Percentiles rank a stretch among this genome's conserved stretches.
These are phyloP conservation scores for Agriotes lineatus DNA, from an alignment of 2,888 invertebrate species.

Conservation along the genomic window DNA sequence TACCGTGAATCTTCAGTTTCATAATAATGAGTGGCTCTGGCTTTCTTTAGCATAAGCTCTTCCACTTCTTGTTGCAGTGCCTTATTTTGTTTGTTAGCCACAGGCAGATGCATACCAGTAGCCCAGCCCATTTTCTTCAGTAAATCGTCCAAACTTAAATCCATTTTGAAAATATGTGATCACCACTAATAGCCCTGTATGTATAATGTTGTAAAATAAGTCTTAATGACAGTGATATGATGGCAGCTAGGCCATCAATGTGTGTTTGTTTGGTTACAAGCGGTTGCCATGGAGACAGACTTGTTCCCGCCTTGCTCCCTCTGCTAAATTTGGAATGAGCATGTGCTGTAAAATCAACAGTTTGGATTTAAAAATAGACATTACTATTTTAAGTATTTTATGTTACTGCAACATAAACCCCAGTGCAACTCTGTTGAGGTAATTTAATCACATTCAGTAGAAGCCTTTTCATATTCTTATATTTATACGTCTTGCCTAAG, in stretches of 20 bases:
- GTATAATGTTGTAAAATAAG: no score
- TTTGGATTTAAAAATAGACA: slow-evolving; percentile 44
- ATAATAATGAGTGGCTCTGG: slow-evolving; percentile 65
- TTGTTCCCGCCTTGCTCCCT: not conserved
- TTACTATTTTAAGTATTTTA: slow-evolving; percentile 35
- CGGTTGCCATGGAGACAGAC: slow-evolving; percentile 23
- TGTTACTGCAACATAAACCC: slow-evolving; percentile 16
- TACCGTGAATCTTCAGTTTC: slow-evolving; percentile 63
- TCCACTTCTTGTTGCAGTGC: slow-evolving; percentile 69
- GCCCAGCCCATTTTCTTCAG: slow-evolving; percentile 80
- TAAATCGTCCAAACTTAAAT: slow-evolving; percentile 71
- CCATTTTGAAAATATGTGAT: no score
- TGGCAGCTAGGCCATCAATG: slow-evolving; percentile 6
- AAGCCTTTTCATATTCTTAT: no score
- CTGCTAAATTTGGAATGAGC: slow-evolving; percentile 40
- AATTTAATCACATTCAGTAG: not conserved
- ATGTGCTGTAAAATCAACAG: slow-evolving; percentile 38
- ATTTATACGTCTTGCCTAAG: no score
- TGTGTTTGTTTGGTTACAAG: slow-evolving; percentile 9
- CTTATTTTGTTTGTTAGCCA: slow-evolving; percentile 82
- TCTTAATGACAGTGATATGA: slow-evolving; percentile 10
- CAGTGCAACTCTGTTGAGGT: not conserved
- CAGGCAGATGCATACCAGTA: slow-evolving; percentile 82
- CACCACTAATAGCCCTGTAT: no score
- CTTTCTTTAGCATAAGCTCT: slow-evolving; percentile 66